Base-by-base conservation (phyloP, 1,140 invertebrate genomes). In the Phenacoccus solenopsis region DNA sequence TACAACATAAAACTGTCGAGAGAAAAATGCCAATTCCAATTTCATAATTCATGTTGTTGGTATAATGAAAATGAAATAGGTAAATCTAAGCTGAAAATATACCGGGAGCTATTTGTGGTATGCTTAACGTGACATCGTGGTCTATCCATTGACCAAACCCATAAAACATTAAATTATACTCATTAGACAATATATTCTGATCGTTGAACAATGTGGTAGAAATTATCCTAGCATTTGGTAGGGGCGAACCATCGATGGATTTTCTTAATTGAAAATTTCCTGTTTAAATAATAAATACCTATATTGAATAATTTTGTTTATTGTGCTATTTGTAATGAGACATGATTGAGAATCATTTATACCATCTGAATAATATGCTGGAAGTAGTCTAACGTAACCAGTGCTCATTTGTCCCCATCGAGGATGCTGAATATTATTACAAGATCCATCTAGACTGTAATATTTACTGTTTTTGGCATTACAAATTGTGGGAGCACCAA, bases 351-450 rank as follows among this genome's bases (percentile, higher is more conserved):
- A 49, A 49, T 21, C n/a, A 67, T 75, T 76, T n/a, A n/a, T 78
- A 57, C 89, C 88, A 78, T 94, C 90, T 4, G 83, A 85, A 78
- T 93, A 94, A 74, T 86, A 87, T 0, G 91, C 84, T 12, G 87
- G 86, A 10, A 94, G 74, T 0, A 98, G 80, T 71, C 94, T 83
- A 13, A 83, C 82, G 72, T 94, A 86, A 38, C 85, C 83, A 0
- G 86, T 88, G 69, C 84, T 84, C 0, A 90, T 84, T 71, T 84
- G 84, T 4, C 91, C 92, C 81, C 86, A 85, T 0, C 80, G 80
- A 0, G 90, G 87, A 74, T 86, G 84, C 27, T 81, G 73, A 10
- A 89, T 74, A 78, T 94, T 93, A 76, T 94, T 95, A 76, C 92
- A 95, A 0, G 88, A 86, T 0, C 91, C 91, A 77, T 94, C 91